A percentile compares a stretch with the other conserved stretches of the same genome.
phyloP scores from a whole-genome alignment of 1,140 invertebrate genomes.

The Drosophila sechellia region DNA sequence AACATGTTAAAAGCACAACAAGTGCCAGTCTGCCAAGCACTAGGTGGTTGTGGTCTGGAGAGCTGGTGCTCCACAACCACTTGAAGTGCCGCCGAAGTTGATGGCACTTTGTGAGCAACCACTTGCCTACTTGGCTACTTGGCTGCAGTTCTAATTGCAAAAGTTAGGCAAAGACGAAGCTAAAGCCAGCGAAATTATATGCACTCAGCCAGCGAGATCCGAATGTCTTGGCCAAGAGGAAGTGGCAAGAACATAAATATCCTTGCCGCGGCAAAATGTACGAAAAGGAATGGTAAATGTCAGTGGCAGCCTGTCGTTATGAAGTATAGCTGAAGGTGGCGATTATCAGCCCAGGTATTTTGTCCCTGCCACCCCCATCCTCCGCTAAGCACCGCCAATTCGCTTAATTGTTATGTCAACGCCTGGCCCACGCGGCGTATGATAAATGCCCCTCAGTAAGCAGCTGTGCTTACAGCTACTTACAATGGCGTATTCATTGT shows the following conservation, averaged over 20 bases:
- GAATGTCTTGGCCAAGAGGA: conserved; percentile 37
- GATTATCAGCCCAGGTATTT: conserved; percentile 36
- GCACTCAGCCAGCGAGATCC: conserved; percentile 47
- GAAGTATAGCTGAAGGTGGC: conserved; percentile 47
- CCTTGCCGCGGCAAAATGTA: background rate
- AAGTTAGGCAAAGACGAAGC: conserved; percentile 53
- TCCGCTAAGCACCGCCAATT: conserved; percentile 50
- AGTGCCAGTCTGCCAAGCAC: conserved; percentile 22
- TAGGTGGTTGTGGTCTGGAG: conserved; percentile 16
- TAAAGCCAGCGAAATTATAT: conserved; percentile 60
- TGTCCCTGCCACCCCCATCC: background rate
- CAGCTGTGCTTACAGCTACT: conserved; percentile 53
- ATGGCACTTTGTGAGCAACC: conserved; percentile 49
- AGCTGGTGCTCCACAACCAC: conserved; percentile 5
- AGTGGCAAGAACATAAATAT: conserved; percentile 37
- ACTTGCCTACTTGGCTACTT: conserved; percentile 49
- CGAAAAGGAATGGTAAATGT: conserved; percentile 4
- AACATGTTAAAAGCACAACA: conserved; percentile 57
- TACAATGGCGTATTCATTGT: conserved; percentile 42
- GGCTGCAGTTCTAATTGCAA: conserved; percentile 69
- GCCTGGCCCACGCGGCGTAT: conserved; percentile 59
- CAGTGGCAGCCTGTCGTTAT: conserved; percentile 38
- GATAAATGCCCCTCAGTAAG: conserved; percentile 50
- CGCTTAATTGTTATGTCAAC: conserved; percentile 71
- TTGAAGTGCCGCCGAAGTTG: conserved; percentile 45